Conservation (phyloP, 2,888 invertebrate genomes). For the Papilio elwesi region DNA sequence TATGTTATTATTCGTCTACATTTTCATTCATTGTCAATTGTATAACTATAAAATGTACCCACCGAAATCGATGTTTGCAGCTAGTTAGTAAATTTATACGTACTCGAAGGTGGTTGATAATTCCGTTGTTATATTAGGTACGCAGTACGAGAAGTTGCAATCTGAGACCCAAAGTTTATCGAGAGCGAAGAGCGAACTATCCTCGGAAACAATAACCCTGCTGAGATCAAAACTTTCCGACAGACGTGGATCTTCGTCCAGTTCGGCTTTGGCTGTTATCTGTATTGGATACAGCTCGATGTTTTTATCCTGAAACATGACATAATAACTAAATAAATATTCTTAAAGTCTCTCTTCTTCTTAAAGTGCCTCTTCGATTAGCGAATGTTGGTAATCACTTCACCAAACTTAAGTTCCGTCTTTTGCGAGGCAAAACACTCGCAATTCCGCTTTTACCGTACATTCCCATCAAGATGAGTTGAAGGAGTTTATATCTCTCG, state of each 20-base stretch:
- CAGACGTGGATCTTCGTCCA: slow-evolving; percentile 23
- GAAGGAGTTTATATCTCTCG: no score
- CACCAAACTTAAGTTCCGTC: no score
- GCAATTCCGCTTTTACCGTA: no score
- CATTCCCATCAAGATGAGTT: no score
- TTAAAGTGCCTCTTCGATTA: not conserved
- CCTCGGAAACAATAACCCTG: slow-evolving; percentile 10
- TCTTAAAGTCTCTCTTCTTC: no score
- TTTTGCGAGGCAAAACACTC: no score
- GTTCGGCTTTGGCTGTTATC: slow-evolving; percentile 27
- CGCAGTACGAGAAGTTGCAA: slow-evolving; percentile 25
- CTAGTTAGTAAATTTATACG: slow-evolving; percentile 7
- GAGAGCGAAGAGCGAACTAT: slow-evolving; percentile 1
- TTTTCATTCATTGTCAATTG: no score
- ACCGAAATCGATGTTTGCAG: not conserved
- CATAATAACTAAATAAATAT: not conserved
- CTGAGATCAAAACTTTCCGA: slow-evolving; percentile 15
- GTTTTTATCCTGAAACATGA: slow-evolving; percentile 35
- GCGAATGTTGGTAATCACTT: not conserved
- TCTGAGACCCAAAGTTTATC: slow-evolving; percentile 18
- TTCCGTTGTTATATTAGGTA: slow-evolving; percentile 13
- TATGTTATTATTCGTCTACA: no score
- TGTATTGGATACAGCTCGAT: slow-evolving; percentile 35
- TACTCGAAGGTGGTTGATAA: not conserved
- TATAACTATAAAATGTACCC: no score